Percentiles rank a stretch among this genome's conserved stretches.
These are phyloP conservation scores for Sinocyclocheilus maitianheensis DNA, from an alignment of 2,113 vertebrate genomes.

Conservation along the genomic window DNA sequence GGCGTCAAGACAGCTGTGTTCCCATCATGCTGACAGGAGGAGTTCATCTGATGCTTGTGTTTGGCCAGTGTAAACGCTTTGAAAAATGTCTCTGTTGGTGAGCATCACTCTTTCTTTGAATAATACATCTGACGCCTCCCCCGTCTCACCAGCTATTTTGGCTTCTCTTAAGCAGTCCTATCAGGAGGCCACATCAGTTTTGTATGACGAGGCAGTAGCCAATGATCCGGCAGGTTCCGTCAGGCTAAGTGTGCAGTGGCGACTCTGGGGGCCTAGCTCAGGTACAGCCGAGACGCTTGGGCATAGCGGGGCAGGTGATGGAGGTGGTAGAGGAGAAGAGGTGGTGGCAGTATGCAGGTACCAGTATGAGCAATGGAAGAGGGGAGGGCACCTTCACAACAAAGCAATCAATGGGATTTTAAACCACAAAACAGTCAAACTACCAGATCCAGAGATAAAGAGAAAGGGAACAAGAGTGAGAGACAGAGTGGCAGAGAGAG, in stretches of 20 bases:
- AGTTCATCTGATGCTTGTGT: constrained; percentile 39
- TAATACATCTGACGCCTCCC: constrained; percentile 23
- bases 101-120: background rate
- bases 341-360: constrained; percentile 81
- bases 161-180: constrained; percentile 53
- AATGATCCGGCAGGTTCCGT: constrained; percentile 60
- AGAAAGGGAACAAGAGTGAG: constrained; percentile 59
- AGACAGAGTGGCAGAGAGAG: constrained; percentile 53
- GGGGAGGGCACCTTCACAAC: constrained; percentile 85
- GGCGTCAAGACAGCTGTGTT: constrained; percentile 12
- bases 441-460: constrained; percentile 69
- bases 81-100: constrained; percentile 29
- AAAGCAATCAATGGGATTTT: constrained; percentile 84
- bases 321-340: constrained; percentile 72
- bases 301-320: constrained; percentile 76
- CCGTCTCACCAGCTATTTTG: background rate
- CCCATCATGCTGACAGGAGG: background rate
- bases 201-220: constrained; percentile 50
- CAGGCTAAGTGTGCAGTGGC: constrained; percentile 69
- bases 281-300: constrained; percentile 72
- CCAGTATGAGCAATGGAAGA: constrained; percentile 85
- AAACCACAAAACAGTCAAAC: constrained; percentile 75
- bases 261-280: constrained; percentile 70
- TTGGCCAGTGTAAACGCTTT: background rate
- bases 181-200: constrained; percentile 68